Conservation (phyloP, 2,888 invertebrate species). For the Cheilosia scutellata region DNA sequence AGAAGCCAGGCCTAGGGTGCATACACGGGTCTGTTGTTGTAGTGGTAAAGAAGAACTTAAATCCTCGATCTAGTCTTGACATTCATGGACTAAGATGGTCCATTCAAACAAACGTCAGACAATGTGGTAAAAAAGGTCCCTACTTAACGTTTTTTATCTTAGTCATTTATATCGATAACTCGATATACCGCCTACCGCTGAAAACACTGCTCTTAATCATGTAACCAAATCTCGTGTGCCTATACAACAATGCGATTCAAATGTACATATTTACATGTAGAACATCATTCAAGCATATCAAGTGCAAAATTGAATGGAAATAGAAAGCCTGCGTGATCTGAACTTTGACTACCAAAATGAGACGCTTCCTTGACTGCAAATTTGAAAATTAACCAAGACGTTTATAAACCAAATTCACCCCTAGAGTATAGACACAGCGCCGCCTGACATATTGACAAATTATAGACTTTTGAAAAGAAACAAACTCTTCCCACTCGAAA, state of each 20-base stretch:
- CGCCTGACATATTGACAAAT: conserved; percentile 9
- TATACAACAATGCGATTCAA: neutral
- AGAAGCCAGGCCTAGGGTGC: too few relatives aligned
- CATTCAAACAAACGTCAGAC: too few relatives aligned
- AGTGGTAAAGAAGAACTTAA: too few relatives aligned
- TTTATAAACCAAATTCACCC: neutral
- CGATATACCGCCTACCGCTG: too few relatives aligned
- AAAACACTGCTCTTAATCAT: too few relatives aligned
- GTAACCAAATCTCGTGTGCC: too few relatives aligned
- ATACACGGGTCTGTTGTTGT: too few relatives aligned
- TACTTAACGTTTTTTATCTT: too few relatives aligned
- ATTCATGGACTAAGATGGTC: too few relatives aligned
- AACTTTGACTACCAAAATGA: neutral
- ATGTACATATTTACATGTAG: neutral
- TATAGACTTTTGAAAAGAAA: conserved; percentile 21
- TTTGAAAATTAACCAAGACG: conserved; percentile 37
- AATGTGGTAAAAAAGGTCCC: too few relatives aligned
- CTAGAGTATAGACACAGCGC: neutral
- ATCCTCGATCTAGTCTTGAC: too few relatives aligned
- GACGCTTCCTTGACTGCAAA: conserved; percentile 19
- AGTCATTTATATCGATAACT: too few relatives aligned
- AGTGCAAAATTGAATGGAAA: neutral
- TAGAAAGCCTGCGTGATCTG: conserved; percentile 9
- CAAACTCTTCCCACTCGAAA: conserved; percentile 27
- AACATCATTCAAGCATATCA: neutral